Base-by-base conservation (phyloP, 2,113 vertebrate genomes). In the Empidonax traillii region DNA sequence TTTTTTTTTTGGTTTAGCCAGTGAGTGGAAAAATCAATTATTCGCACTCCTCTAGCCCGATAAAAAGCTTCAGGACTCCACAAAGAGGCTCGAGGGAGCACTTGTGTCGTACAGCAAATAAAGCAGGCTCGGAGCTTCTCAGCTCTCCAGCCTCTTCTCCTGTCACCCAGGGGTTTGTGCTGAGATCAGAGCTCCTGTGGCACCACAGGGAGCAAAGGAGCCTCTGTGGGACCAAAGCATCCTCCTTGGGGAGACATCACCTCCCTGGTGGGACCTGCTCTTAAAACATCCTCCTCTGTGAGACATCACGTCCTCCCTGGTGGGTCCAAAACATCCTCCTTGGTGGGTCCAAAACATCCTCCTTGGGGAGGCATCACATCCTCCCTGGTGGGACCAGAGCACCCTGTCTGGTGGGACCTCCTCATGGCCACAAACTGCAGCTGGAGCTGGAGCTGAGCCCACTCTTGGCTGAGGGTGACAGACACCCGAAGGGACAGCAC, bases 21-120 rank as follows among this genome's bases (percentile, higher is more conserved):
- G 62, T 18, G 81, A 96, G 93, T 82, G 93, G 95, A 97, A 97
- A 96, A 97, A 95, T 96, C 95, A 94, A 94, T 96, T 97, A 71
- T 95, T 95, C 3, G 33, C 93, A 85, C 96, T 96, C 81, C 85
- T 95, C 87, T 14, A 43, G 84, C 21, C 80, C 0, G 77, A 95
- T 85, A 81, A 95, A 95, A 85, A 87, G 86, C 88, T 47, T 67
- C 80, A 33, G 78, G 61, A 27, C 80, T 75, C 47, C 83, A 68
- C 90, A 88, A 90, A 92, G 87, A 83, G 87, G 44, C 84, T 93
- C 86, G 1, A n/a, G 95, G 89, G 95, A 93, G 84, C 14, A 35
- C 85, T 92, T 85, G 76, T 55, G 30, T 49, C 3, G 8, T 33
- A 53, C 75, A 85, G 87, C 79, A 90, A 80, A 93, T 76, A 51